A percentile compares a stretch with the other conserved stretches of the same genome.
phyloP scores from a whole-genome alignment of 2,797 vertebrate genomes.

The Falco naumanni region DNA sequence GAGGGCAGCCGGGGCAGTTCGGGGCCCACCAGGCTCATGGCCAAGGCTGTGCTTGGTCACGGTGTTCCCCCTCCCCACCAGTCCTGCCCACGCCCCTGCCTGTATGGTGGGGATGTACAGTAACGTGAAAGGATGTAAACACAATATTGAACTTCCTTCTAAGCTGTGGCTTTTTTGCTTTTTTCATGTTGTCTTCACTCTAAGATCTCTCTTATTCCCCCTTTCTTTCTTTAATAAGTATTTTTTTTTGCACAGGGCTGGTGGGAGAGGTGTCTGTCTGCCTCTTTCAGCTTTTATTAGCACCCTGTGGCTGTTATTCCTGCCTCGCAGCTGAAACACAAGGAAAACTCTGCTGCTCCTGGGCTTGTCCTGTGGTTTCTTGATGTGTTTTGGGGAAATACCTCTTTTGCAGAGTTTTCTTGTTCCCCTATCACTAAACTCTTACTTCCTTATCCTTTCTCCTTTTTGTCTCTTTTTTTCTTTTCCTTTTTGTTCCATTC shows the following conservation, averaged over 20 bases:
- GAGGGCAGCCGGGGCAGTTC: neutral
- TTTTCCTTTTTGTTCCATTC: neutral
- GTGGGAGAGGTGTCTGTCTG: neutral
- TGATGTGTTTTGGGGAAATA: neutral
- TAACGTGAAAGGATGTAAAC: neutral
- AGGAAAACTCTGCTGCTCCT: neutral
- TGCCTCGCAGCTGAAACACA: neutral
- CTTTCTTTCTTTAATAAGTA: too few relatives aligned
- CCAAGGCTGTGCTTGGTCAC: accelerated
- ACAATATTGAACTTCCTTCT: neutral
- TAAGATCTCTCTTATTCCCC: neutral
- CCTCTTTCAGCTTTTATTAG: neutral
- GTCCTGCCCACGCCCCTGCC: neutral
- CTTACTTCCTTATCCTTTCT: neutral
- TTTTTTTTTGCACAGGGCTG: neutral
- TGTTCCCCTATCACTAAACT: neutral
- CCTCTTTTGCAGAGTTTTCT: neutral
- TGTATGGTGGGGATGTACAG: neutral
- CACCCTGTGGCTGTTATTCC: neutral
- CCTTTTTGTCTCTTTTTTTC: neutral
- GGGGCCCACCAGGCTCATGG: neutral
- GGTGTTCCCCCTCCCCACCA: neutral
- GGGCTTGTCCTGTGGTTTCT: neutral
- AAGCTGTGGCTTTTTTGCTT: neutral
- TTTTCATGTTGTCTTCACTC: neutral